phyloP scores from a whole-genome alignment of 2,888 invertebrate genomes.

The Tenthredo mesomela region DNA sequence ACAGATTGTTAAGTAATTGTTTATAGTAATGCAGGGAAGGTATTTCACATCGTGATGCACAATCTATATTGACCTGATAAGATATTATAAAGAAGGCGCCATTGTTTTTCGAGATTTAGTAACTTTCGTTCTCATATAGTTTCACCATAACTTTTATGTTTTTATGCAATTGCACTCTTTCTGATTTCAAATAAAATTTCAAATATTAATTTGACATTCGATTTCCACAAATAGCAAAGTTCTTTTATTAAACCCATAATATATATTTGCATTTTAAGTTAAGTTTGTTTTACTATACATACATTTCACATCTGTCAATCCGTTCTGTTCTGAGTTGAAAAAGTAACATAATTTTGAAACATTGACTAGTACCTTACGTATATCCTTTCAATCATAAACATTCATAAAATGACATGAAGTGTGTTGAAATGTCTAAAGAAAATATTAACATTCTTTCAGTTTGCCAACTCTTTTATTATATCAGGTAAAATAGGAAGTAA shows the following conservation, averaged over 20 bases:
- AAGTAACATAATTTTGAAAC: conserved; percentile 22
- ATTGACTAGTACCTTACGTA: conserved; percentile 38
- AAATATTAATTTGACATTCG: not conserved
- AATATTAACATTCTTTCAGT: not conserved
- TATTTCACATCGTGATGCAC: not conserved
- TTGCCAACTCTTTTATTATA: conserved; percentile 28
- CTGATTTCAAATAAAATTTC: conserved; percentile 16
- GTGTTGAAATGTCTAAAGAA: conserved; percentile 10
- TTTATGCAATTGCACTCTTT: conserved; percentile 2
- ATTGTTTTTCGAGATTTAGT: not conserved
- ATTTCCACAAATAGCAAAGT: not conserved
- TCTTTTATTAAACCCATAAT: not conserved
- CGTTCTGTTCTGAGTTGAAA: not conserved
- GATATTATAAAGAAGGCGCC: not conserved
- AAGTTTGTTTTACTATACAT: not conserved
- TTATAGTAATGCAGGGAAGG: not conserved
- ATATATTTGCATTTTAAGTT: not conserved
- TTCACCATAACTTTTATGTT: not conserved
- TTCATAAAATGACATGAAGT: conserved; percentile 30
- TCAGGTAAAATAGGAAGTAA: not conserved
- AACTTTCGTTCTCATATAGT: not conserved
- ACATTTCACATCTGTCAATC: conserved; percentile 26
- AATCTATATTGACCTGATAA: not conserved
- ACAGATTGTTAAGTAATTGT: conserved; percentile 1
- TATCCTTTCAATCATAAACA: conserved; percentile 8